phyloP scores from a whole-genome alignment of 2,888 invertebrate genomes.

The Dione juno region DNA sequence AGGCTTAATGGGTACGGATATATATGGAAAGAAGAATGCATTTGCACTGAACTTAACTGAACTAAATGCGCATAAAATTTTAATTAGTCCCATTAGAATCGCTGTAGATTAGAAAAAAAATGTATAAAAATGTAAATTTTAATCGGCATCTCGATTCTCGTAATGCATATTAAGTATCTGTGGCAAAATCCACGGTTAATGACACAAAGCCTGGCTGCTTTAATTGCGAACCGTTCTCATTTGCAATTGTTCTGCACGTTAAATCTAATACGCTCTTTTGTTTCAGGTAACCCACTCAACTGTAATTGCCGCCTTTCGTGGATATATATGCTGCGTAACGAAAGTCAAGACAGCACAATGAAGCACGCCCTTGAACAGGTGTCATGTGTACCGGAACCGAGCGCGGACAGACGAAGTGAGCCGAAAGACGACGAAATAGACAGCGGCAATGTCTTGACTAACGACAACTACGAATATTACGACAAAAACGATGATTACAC shows the following conservation, averaged over 20 bases:
- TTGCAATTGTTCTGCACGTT: constrained; percentile 39
- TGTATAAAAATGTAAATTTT: constrained; percentile 45
- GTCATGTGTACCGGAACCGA: constrained; percentile 85
- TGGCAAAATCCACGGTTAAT: constrained; percentile 39
- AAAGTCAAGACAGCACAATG: constrained; percentile 87
- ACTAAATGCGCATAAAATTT: constrained; percentile 46
- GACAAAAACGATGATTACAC: constrained; percentile 69
- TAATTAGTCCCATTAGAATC: constrained; percentile 46
- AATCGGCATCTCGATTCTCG: constrained; percentile 37
- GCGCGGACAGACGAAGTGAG: constrained; percentile 62
- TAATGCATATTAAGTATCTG: constrained; percentile 42
- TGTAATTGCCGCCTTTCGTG: constrained; percentile 93
- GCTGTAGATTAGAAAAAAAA: constrained; percentile 44
- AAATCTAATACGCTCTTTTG: constrained; percentile 37
- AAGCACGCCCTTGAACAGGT: constrained; percentile 88
- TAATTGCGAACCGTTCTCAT: constrained; percentile 39
- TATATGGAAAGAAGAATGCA: constrained; percentile 45
- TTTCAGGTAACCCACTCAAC: constrained; percentile 90
- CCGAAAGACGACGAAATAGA: constrained; percentile 58
- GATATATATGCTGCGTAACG: constrained; percentile 89
- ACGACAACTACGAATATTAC: constrained; percentile 74
- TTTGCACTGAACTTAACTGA: constrained; percentile 34
- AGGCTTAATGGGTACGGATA: constrained; percentile 42
- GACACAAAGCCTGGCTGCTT: constrained; percentile 34
- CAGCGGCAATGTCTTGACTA: constrained; percentile 62